Evolutionary conservation across 2,113 vertebrate species (phyloP), one percentile per base, ranked within the genome.

Genomic region (Lophius piscatorius): DNA sequence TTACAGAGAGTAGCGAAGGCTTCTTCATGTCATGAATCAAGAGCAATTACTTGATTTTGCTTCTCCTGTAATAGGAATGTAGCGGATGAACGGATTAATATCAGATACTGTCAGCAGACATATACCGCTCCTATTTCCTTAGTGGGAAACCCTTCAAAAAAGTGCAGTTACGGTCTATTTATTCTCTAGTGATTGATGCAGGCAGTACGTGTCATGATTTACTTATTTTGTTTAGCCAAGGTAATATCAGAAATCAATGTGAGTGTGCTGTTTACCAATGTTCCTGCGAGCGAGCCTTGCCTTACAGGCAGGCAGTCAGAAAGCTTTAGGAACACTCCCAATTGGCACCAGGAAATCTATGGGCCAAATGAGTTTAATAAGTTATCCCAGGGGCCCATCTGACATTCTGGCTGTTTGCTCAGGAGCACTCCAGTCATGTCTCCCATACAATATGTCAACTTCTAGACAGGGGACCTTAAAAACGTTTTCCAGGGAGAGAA

Each of bases 351-450:
- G 83, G 76, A 83, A 85, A 84, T 78, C 72, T 64, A 76, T 8
- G 48, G 67, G 75, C 84, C 80, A 90, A 89, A 89, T 84, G 78
- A 89, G 68, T 89, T 88, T 88, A 89, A 91, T 88, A 85, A 84
- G 76, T 81, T 74, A 38, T 89, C 87, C 80, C 86, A 61, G 57
- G 78, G 80, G 90, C 40, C 76, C 71, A 47, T 72, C 87, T 89
- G 86, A 87, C 83, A 74, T 75, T 82, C 73, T 76, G 87, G 80
- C 81, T 76, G 42, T 17, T 54, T 61, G 29, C 65, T 78, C 54
- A 9, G 18, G 49, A 79, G 69, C 39, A 21, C 79, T 83, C 60
- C 40, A 38, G 70, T 67, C 80, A 70, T 70, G 70, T 79, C 75
- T 75, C 60, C 59, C 68, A 59, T 72, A 84, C 74, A 73, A 74